A percentile compares a stretch with the other conserved stretches of the same genome.
These are phyloP conservation scores for Onchidella celtica DNA, from an alignment of 2,888 invertebrate genomes.

Conservation along the genomic window DNA sequence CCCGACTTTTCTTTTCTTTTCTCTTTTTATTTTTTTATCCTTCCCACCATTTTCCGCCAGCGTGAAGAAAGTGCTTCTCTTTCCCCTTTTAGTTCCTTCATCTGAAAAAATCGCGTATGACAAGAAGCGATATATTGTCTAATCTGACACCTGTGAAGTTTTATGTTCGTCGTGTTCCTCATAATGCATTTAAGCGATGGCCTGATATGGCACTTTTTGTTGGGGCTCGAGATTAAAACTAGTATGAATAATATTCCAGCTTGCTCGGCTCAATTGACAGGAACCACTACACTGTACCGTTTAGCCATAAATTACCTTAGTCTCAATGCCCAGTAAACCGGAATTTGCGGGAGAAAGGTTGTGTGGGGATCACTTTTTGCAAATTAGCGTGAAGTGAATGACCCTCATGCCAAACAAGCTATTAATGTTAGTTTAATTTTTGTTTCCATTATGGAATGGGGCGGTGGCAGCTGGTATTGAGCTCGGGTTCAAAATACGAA, in stretches of 20 bases:
- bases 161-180: slow-evolving; percentile 4
- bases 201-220: slow-evolving; percentile 25
- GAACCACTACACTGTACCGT: slow-evolving; percentile 18
- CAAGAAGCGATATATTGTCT: slow-evolving; percentile 15
- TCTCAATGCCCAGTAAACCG: not conserved
- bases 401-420: slow-evolving; percentile 19
- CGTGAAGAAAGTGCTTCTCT: no score
- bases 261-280: not conserved
- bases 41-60: no score
- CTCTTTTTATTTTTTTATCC: no score
- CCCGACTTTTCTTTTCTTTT: no score
- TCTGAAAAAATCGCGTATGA: no score
- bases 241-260: slow-evolving; percentile 14
- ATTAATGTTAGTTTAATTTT: slow-evolving; percentile 37
- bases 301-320: slow-evolving; percentile 37
- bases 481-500: no score
- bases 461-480: not conserved
- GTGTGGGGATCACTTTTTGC: not conserved
- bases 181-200: slow-evolving; percentile 14
- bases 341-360: not conserved
- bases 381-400: slow-evolving; percentile 27
- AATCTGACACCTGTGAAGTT: slow-evolving; percentile 38
- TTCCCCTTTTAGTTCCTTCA: no score
- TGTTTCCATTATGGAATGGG: not conserved
- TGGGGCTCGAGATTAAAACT: not conserved